Evolutionary conservation across 1,140 invertebrate genomes (phyloP), one percentile per base, ranked within the genome.

Genomic region (Lasaia peninsularis): DNA sequence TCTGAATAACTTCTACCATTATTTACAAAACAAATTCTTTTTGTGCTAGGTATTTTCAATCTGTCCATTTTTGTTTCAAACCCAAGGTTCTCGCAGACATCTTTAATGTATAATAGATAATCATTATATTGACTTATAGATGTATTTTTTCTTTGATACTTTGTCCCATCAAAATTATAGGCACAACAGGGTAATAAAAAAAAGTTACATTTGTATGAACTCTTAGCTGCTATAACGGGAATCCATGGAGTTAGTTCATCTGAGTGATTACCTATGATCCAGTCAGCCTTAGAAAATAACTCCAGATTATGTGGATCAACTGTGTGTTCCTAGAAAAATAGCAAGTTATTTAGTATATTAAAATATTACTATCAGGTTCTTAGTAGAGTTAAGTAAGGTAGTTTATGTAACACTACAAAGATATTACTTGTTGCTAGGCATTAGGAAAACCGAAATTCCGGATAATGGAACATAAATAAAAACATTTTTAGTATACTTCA

Each of bases 191-290:
- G 98, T 16, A 99, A 83, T 5, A 99, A 85, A 86, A 99, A 99
- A 73, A 95, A 98, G 48, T 92, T 93, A 60, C 94, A 93, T 52
- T 90, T 85, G 60, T 91, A 90, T 3, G 93, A 92, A 83, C 92
- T 92, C 58, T 92, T 92, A 0, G 95, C 93, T 33, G 98, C 95
- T 57, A 99, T 94, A 0, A 99, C 94, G 32, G 98, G 98, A 68
- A 99, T 94, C 98, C 98, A 99, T 5, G 98, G 98, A 24, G 98
- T 99, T 5, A 99, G 85, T 81, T 99, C 98, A 91, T 99, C 98
- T 35, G 97, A 98, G 90, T 99, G 98, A 91, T 99, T 99, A 37
- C 98, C 98, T 84, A 99, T 98, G 10, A 99, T 86, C 97, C 98
- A 99, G 80, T 98, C 96, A 35, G 88, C 91, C n/a, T 94, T 91